Evolutionary conservation across 2,113 vertebrate species (phyloP), one percentile per base, ranked within the genome.

Genomic region (Notothenia coriiceps): DNA sequence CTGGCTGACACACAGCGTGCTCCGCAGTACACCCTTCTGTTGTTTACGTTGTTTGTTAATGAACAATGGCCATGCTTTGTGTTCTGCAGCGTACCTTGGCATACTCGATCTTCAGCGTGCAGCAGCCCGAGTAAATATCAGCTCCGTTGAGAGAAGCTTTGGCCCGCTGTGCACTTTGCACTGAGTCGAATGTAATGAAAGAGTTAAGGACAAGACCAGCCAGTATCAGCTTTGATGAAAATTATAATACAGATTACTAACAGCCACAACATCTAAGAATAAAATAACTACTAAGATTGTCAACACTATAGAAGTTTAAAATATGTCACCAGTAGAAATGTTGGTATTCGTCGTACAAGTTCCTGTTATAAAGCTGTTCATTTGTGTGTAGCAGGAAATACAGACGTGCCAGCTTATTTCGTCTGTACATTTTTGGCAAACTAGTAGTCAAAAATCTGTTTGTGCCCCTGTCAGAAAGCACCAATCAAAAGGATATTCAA

Each of bases 81-180:
- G 0, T 22, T 44, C 11, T n/a, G 52, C 35, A 46, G 14, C 2
- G 44, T 89, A 98, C 98, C 97, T 99, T 99, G 2, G 98, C 98
- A 2, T 99, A 99, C 80, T 99, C 98, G 0, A 99, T 99, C 90
- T 99, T 99, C 75, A 99, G 94, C 0, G 98, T 99, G 81, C 98
- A 99, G 91, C 98, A 99, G 25, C 98, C 98, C 0, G 98, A 99
- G 89, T 99, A 99, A 74, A 99, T 99, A 74, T 99, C 98, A 0
- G 97, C 98, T 52, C 98, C 98, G 1, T 99, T 99, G 44, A 99
- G 96, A 0, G 97, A 99, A 0, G 98, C 98, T 80, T 99, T 99
- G 52, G 98, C 98, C 15, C 97, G 94, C 86, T 99, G 98, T 0
- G 97, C 98, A 22, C 97, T 99, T 93, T 99, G 98, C 83, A 99